Base-by-base conservation (phyloP, 2,797 vertebrate species). In the Liasis olivaceus region DNA sequence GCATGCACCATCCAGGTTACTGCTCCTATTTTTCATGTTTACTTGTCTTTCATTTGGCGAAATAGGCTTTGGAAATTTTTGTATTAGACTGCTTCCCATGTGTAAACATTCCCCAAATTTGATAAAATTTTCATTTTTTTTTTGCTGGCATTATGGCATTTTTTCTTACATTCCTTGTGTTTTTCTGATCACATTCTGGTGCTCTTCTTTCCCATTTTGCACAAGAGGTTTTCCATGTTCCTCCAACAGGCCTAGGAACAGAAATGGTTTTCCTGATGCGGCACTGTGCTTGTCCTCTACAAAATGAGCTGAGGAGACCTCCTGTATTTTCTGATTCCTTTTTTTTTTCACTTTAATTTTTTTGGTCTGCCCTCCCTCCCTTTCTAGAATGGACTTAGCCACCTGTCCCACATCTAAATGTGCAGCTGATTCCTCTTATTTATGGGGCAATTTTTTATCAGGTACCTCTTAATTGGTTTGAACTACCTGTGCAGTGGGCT, bases 391-490 rank as follows among this genome's bases (percentile, higher is more conserved):
- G 63, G 85, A 63, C 47, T 62, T 17, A 77, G 20, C 28, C 36
- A 60, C 58, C 85, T 90, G 36, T 22, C 85, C 47, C 42, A 56
- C n/a, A 87, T 66, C 64, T 87, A 42, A 90, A 31, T 77, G 14
- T 26, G 22, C 64, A 87, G 85, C 58, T 87, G 64, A 26, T 90
- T 87, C 85, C 92, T 93, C 64, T 77, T 90, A 66, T 62, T 87
- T 87, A n/a, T 87, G 84, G 84, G 64, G 36, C 47, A 60, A 77
- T 58, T 62, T 56, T 90, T 90, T 87, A 36, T 66, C 63, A n/a
- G 90, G 64, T 87, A 47, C 28, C 62, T 66, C 90, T 90, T 36
- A 11, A 87, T 11, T 87, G 85, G 90, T 86, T 87, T 58, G 87
- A 59, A 90, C 56, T 66, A 62, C 42, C 58, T 42, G 24, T 87